phyloP scores from a whole-genome alignment of 2,797 vertebrate genomes.

The Tapirus indicus region DNA sequence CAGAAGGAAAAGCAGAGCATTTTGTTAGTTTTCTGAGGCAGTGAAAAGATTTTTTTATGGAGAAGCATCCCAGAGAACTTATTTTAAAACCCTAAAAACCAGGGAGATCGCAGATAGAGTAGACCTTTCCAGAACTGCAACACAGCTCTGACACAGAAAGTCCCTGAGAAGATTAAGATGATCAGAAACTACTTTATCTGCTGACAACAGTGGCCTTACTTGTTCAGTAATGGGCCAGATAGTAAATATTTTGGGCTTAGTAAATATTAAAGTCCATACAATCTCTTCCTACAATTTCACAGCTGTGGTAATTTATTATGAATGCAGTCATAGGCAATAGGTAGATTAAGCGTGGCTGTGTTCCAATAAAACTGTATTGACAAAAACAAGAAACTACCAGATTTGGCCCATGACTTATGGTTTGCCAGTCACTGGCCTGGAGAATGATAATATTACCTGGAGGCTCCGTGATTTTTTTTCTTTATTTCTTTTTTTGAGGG shows the following conservation, averaged over 20 bases:
- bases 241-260: neutral
- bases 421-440: neutral
- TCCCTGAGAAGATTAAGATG: neutral
- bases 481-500: too few species aligned
- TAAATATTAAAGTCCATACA: too few species aligned
- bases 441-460: neutral
- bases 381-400: neutral
- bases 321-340: neutral
- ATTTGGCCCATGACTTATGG: neutral
- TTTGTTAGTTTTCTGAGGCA: conserved; percentile 13
- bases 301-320: neutral
- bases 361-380: neutral
- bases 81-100: neutral
- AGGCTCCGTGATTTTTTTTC: too few species aligned
- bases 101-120: neutral
- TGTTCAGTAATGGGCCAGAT: neutral
- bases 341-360: neutral
- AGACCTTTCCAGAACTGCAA: neutral
- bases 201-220: neutral
- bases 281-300: neutral
- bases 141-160: neutral
- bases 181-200: neutral
- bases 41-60: neutral
- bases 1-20: neutral
- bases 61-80: neutral